Base-by-base conservation (phyloP, 2,797 vertebrate genomes). In the Ataeniobius toweri region DNA sequence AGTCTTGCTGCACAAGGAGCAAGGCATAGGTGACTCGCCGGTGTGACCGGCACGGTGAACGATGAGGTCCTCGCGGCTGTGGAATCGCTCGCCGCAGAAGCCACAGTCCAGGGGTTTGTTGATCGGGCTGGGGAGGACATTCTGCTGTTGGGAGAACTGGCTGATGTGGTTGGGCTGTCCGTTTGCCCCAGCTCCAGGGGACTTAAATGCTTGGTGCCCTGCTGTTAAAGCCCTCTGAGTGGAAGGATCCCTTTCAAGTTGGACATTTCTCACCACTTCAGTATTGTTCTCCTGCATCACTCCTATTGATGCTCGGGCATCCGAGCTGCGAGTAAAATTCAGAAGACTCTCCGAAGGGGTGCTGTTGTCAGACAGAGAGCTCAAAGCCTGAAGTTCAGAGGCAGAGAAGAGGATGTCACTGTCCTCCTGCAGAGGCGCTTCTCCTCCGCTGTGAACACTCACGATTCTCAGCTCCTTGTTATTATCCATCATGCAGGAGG, bases 31-130 rank as follows among this genome's bases (percentile, higher is more conserved):
- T 3, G 76, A 53, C 88, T 94, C 93, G 6, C 92, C 92, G 0
- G 91, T 93, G 81, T 95, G 94, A n/a, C 76, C 74, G 0, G 90
- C 91, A 14, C 92, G 86, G 71, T 94, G 94, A 16, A 80, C 76
- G 0, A 92, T 92, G 71, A 94, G 85, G 44, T 93, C 93, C 73
- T 91, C 89, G 0, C 92, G 93, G 61, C 14, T 91, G 58, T 74
- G 71, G 77, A 94, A 94, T 44, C 28, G 76, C 78, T 92, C 76
- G 0, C 85, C 86, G 2, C 94, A 94, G 85, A 93, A 90, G 83
- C 83, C 86, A 79, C 94, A 94, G 44, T 92, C 90, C 55, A 92
- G 81, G 3, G 83, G 77, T 82, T 94, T 93, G 83, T 41, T 87
- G 81, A 26, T 2, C 0, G 12, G 0, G 10, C 80, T 81, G 20